These are phyloP conservation scores for Ploceus nigricollis DNA, from an alignment of 2,113 vertebrate genomes.

Conservation along the genomic window DNA sequence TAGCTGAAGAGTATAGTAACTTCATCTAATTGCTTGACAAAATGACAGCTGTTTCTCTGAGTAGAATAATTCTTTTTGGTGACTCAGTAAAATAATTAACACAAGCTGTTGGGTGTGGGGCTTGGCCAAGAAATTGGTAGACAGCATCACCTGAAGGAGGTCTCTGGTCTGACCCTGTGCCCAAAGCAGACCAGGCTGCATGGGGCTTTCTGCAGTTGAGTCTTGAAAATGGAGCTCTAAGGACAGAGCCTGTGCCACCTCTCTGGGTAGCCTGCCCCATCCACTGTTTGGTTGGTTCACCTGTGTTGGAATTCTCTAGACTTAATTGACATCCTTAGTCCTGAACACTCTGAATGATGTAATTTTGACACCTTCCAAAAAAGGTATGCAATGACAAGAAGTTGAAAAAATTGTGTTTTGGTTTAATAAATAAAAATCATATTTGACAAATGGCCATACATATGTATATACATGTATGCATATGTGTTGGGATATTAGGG, in stretches of 20 bases:
- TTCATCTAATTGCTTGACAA: not conserved
- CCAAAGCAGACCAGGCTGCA: not conserved
- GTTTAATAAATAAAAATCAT: not conserved
- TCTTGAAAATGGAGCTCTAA: not conserved
- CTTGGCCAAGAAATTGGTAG: not conserved
- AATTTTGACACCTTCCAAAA: not conserved
- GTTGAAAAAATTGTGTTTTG: not conserved
- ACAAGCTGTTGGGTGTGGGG: not conserved
- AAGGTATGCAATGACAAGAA: not conserved
- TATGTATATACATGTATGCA: not conserved
- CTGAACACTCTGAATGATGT: not conserved
- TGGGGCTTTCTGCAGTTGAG: not conserved
- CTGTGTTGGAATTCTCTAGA: not conserved
- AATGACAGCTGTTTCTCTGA: not conserved
- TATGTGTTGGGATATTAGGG: not conserved
- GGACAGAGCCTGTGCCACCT: not conserved
- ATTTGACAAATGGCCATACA: not conserved
- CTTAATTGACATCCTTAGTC: not conserved
- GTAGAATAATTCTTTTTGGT: not conserved
- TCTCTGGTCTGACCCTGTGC: not conserved
- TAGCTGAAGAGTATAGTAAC: not conserved
- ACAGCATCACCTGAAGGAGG: not conserved
- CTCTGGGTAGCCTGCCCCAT: not conserved
- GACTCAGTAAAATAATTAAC: not conserved
- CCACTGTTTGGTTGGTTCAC: not conserved